phyloP scores from a whole-genome alignment of 2,888 invertebrate genomes.

The Drosophila flavopinicola region DNA sequence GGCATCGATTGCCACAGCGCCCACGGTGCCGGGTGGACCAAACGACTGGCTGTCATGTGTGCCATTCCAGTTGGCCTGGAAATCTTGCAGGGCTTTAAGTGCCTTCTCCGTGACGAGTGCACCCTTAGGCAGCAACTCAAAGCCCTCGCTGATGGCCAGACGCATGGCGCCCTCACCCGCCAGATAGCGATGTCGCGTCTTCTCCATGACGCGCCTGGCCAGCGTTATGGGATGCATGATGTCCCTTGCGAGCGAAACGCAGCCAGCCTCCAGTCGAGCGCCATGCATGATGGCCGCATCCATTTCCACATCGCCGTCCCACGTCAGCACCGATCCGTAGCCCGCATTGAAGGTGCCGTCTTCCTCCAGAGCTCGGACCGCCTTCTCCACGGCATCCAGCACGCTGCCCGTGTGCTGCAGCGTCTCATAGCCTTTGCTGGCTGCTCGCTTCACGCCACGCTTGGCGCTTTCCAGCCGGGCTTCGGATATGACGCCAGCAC shows the following conservation, averaged over 20 bases:
- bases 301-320: slow-evolving; percentile 92
- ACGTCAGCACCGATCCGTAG: slow-evolving; percentile 91
- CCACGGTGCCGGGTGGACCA: slow-evolving; percentile 85
- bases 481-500: slow-evolving; percentile 90
- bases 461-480: slow-evolving; percentile 87
- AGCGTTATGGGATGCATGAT: slow-evolving; percentile 91
- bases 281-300: slow-evolving; percentile 94
- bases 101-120: slow-evolving; percentile 88
- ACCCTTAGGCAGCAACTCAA: slow-evolving; percentile 87
- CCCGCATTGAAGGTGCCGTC: slow-evolving; percentile 93
- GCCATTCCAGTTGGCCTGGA: slow-evolving; percentile 41
- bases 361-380: slow-evolving; percentile 90
- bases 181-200: slow-evolving; percentile 89
- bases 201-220: slow-evolving; percentile 90
- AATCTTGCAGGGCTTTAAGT: slow-evolving; percentile 86
- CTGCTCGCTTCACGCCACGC: slow-evolving; percentile 88
- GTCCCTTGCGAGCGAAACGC: slow-evolving; percentile 90
- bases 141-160: slow-evolving; percentile 87
- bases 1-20: slow-evolving; percentile 91
- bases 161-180: slow-evolving; percentile 90
- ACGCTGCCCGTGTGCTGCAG: slow-evolving; percentile 86
- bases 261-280: slow-evolving; percentile 88
- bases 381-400: slow-evolving; percentile 91
- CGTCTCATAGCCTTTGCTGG: slow-evolving; percentile 86
- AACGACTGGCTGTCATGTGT: background rate